Conservation (phyloP, 2,797 vertebrate genomes). For the Urophycis tenuis region DNA sequence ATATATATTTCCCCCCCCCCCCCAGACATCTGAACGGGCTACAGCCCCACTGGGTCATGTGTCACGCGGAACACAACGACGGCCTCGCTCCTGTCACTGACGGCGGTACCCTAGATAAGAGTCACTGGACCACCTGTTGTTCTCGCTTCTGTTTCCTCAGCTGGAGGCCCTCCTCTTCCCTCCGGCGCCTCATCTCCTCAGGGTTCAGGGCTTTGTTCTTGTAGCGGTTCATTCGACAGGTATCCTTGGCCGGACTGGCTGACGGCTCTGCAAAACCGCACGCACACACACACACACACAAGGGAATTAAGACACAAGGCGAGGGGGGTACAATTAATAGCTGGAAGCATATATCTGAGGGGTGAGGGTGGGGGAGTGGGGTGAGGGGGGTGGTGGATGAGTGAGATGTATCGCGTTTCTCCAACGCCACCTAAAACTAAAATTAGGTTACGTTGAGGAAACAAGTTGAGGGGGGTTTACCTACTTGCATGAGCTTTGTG, state of each 20-base stretch:
- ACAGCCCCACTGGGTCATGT: neutral
- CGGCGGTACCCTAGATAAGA: neutral
- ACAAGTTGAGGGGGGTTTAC: neutral
- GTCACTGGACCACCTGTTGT: slow-evolving; percentile 76
- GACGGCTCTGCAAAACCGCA: slow-evolving; percentile 77
- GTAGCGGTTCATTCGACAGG: slow-evolving; percentile 98
- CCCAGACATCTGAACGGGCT: neutral
- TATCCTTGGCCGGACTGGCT: slow-evolving; percentile 94
- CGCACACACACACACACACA: too few relatives aligned
- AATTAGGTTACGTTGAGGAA: slow-evolving; percentile 38
- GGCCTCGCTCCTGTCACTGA: neutral
- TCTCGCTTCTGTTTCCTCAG: slow-evolving; percentile 98
- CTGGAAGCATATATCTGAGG: neutral
- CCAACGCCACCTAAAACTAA: slow-evolving; percentile 25
- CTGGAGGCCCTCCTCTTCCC: slow-evolving; percentile 96
- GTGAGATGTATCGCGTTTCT: slow-evolving; percentile 11
- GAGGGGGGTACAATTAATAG: neutral
- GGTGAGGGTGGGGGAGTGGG: too few relatives aligned
- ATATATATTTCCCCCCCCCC: too few relatives aligned
- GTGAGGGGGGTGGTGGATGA: neutral
- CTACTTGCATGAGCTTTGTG: slow-evolving; percentile 29
- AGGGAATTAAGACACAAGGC: too few relatives aligned
- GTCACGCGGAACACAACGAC: neutral
- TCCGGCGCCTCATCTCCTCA: slow-evolving; percentile 93
- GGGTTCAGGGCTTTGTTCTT: slow-evolving; percentile 99